Evolutionary conservation across 2,888 invertebrate species (phyloP).

Genomic region (Ormyrus thymus): DNA sequence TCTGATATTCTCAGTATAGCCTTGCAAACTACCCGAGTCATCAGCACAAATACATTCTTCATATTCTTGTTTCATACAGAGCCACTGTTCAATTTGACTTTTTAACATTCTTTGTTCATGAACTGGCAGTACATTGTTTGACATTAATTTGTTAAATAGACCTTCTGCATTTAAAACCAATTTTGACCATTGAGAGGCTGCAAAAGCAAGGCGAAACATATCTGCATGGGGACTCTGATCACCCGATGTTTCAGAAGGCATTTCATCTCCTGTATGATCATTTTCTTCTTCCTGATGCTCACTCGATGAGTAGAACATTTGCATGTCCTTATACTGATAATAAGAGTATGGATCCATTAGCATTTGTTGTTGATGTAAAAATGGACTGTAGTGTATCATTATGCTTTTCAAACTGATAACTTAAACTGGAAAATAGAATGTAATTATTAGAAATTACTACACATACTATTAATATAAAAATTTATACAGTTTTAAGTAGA

Average conservation of each 20-base stretch:
- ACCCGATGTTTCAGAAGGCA: conserved; percentile 70
- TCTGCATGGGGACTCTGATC: conserved; percentile 73
- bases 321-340: conserved; percentile 52
- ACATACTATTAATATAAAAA: no score
- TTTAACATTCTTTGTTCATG: conserved; percentile 77
- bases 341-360: conserved; percentile 50
- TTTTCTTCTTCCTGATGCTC: conserved; percentile 66
- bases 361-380: conserved; percentile 47
- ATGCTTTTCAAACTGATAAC: conserved; percentile 2
- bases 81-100: conserved; percentile 88
- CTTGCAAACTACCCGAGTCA: conserved; percentile 72
- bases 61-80: conserved; percentile 90
- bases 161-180: conserved; percentile 90
- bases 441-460: not conserved
- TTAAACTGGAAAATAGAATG: conserved; percentile 8
- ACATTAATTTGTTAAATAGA: conserved; percentile 85
- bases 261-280: conserved; percentile 69
- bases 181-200: conserved; percentile 88
- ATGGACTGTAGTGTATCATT: conserved; percentile 52
- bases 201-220: conserved; percentile 86
- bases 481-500: no score
- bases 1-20: conserved; percentile 75
- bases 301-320: conserved; percentile 46
- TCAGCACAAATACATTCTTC: conserved; percentile 86
- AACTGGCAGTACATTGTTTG: conserved; percentile 82